phyloP scores from a whole-genome alignment of 2,888 invertebrate species.

The Macaria liturata region DNA sequence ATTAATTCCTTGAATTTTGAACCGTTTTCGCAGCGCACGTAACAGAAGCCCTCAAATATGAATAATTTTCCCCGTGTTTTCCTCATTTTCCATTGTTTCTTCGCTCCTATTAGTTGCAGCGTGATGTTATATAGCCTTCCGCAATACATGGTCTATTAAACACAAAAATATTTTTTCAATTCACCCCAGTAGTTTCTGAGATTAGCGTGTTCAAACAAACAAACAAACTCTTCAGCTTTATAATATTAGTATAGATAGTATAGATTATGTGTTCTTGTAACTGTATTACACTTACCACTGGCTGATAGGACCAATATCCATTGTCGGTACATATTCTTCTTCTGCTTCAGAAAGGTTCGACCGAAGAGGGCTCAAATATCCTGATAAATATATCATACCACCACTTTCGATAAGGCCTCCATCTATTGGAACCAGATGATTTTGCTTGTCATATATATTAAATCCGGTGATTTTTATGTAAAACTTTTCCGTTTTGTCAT shows the following conservation, averaged over 20 bases:
- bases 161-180: too few relatives aligned
- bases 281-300: conserved; percentile 83
- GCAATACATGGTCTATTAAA: too few relatives aligned
- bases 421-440: conserved; percentile 91
- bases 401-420: conserved; percentile 90
- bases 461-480: conserved; percentile 83
- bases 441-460: conserved; percentile 90
- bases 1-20: too few relatives aligned
- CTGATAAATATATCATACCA: conserved; percentile 89
- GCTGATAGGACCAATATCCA: conserved; percentile 91
- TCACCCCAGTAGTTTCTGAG: not conserved
- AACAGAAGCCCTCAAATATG: too few relatives aligned
- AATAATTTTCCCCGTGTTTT: not conserved
- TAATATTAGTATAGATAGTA: not conserved
- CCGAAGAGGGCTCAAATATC: conserved; percentile 91
- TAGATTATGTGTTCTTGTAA: not conserved
- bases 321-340: conserved; percentile 87
- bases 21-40: too few relatives aligned
- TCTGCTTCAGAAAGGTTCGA: conserved; percentile 87
- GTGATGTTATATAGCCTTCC: too few relatives aligned
- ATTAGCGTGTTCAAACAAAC: not conserved
- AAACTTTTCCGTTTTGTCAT: conserved; percentile 76
- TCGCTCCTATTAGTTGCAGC: too few relatives aligned
- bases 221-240: too few relatives aligned
- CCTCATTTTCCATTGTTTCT: not conserved